Base-by-base conservation (phyloP, 2,888 invertebrate species). In the Deilephila porcellus region DNA sequence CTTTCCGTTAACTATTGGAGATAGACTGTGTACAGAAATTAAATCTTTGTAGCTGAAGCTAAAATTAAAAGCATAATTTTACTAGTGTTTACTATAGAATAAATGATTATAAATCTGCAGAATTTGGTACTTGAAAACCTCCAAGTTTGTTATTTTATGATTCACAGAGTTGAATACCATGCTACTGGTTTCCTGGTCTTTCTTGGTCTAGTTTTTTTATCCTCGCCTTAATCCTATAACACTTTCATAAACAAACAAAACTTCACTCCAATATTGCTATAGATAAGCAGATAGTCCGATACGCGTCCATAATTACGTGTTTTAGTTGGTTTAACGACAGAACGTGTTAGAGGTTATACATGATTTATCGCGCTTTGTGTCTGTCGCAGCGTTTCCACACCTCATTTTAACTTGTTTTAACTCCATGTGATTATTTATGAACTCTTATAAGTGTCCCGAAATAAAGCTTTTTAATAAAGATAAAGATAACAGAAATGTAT, bases 301-400 rank as follows among this genome's bases (percentile, higher is more conserved):
- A 25, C 45, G 6, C 45, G 45, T 67, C 67, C 45, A 67, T 67
- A 67, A 67, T 67, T 67, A 52, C 67, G 45, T 67, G 67, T 67
- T 67, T 67, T 67, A 67, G 67, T 67, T 52, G 67, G 45, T 52
- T 25, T 67, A 67, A 67, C 67, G 67, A 67, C 67, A 67, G 67
- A 52, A 67, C 14, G 52, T 52, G 67, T 67, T 52, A 52, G 67
- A 52, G 25, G 25, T 45, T 56, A 19, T n/a, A n/a, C 52, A 52
- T 52, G 67, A 67, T 67, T 67, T 67, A 67, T 67, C 14, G 25
- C 52, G 45, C 67, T 67, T 67, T 67, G 67, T 67, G 67, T 67
- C 67, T 63, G 63, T 63, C 63, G 37, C 63, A 17, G 11, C 8
- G 29, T 67, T 67, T 52, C 67, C 67, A 67, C 67, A 67, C 67